Conservation (phyloP, 2,797 vertebrate genomes). For the Tokudaia tokunoshimensis region DNA sequence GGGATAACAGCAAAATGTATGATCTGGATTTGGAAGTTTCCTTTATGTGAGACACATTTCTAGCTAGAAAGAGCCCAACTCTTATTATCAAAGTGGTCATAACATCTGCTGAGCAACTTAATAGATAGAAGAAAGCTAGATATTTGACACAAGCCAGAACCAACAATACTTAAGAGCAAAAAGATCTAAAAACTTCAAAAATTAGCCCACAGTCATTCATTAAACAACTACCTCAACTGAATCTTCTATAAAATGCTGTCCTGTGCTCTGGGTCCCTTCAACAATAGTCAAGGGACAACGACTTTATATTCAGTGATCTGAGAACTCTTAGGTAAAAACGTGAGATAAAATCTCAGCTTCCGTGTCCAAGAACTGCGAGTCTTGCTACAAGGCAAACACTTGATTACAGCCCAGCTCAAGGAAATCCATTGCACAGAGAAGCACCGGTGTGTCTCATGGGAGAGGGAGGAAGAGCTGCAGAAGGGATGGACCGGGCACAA, state of each 20-base stretch:
- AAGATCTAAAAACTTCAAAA: neutral
- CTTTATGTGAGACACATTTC: neutral
- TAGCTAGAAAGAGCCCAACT: neutral
- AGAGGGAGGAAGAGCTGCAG: neutral
- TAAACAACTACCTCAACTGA: neutral
- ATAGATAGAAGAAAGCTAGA: neutral
- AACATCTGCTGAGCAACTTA: neutral
- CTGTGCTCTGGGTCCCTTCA: neutral
- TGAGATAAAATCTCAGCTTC: neutral
- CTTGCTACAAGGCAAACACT: neutral
- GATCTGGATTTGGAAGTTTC: neutral
- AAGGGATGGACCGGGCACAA: no score
- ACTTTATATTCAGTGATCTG: neutral
- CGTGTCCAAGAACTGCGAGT: neutral
- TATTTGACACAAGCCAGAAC: neutral
- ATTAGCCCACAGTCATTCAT: neutral
- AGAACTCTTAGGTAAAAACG: neutral
- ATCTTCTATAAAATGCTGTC: neutral
- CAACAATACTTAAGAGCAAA: neutral
- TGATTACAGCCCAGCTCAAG: neutral
- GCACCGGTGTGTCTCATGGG: neutral
- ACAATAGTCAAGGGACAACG: neutral
- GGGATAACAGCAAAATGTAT: neutral
- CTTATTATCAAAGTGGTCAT: neutral
- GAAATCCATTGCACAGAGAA: neutral